Percentiles rank a stretch among this genome's conserved stretches.
Conservation (phyloP, 2,113 vertebrate genomes). For the Hypomesus transpacificus region DNA sequence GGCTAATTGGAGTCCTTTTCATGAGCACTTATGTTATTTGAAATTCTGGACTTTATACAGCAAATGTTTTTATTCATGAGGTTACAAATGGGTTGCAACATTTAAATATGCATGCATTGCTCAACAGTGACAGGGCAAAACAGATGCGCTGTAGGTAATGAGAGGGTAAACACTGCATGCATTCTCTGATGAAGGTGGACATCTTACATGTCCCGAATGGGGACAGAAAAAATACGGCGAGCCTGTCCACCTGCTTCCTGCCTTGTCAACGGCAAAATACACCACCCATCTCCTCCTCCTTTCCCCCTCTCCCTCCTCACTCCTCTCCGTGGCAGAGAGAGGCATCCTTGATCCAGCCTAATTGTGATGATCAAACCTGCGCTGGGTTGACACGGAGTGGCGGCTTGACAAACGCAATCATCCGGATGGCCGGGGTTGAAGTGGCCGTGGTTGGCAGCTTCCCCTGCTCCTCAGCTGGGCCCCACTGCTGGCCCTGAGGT, state of each 20-base stretch:
- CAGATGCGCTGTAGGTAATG: neutral
- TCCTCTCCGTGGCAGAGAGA: conserved; percentile 14
- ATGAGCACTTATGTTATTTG: neutral
- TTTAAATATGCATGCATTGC: neutral
- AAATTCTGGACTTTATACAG: neutral
- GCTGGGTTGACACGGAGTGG: conserved; percentile 69
- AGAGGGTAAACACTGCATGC: neutral
- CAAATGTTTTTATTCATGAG: neutral
- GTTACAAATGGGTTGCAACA: conserved; percentile 6
- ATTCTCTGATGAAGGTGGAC: conserved; percentile 7
- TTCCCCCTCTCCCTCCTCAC: neutral
- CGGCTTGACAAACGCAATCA: conserved; percentile 78
- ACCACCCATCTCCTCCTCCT: neutral
- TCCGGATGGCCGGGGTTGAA: conserved; percentile 71
- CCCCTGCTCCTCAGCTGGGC: conserved; percentile 72
- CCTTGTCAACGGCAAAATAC: conserved; percentile 7
- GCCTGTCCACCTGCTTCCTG: conserved; percentile 33
- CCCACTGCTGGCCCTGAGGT: conserved; percentile 57
- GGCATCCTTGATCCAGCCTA: conserved; percentile 54
- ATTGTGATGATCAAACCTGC: conserved; percentile 70
- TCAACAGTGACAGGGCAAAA: neutral
- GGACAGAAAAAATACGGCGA: neutral
- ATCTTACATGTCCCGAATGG: neutral
- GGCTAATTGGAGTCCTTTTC: neutral
- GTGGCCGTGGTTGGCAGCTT: conserved; percentile 74